A percentile compares a stretch with the other conserved stretches of the same genome.
Evolutionary conservation across 2,797 vertebrate species (phyloP).

Genomic region (Diglossa cyanea): DNA sequence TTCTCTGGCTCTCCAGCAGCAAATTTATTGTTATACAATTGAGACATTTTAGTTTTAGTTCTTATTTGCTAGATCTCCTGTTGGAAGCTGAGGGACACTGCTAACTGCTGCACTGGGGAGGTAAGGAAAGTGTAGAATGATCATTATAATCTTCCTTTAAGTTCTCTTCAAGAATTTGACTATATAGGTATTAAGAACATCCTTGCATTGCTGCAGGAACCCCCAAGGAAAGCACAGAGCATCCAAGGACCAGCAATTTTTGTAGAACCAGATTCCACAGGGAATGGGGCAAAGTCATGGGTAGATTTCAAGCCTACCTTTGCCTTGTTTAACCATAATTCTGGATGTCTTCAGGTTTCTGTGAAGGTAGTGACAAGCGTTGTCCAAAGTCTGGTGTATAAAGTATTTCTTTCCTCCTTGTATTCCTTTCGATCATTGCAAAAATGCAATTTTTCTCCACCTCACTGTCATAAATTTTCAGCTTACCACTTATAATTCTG

Average conservation of each 20-base stretch:
- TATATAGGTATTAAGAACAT: background rate
- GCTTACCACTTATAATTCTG: background rate
- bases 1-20: background rate
- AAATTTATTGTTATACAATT: background rate
- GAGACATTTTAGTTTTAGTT: background rate
- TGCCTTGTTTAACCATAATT: background rate
- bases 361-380: rapidly evolving
- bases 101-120: background rate
- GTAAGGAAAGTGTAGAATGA: background rate
- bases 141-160: background rate
- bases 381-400: background rate
- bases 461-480: background rate
- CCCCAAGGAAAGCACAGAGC: background rate
- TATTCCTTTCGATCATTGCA: background rate
- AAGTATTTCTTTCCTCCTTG: background rate
- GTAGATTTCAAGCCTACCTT: background rate
- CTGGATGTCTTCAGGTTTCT: background rate
- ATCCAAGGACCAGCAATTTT: rapidly evolving
- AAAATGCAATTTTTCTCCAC: background rate
- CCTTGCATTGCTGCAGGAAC: background rate
- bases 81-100: background rate
- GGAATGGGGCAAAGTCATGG: background rate
- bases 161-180: background rate
- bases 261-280: background rate
- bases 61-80: background rate